phyloP scores from a whole-genome alignment of 2,113 vertebrate species.

The Pachyramphus minor region DNA sequence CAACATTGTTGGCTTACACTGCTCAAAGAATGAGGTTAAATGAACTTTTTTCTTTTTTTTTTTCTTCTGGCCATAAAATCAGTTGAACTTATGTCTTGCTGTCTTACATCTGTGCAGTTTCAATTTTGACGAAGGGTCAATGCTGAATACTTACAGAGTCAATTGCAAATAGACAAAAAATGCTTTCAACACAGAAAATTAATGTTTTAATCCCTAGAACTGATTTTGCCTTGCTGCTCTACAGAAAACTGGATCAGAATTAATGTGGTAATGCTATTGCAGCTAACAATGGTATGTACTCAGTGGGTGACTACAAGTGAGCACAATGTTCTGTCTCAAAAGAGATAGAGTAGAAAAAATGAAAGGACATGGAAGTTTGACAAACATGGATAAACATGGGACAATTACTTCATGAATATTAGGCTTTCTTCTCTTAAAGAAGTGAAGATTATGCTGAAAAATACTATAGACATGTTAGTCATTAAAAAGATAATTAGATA shows the following conservation, averaged over 20 bases:
- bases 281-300: background rate
- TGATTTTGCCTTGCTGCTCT: background rate
- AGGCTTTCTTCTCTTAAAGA: background rate
- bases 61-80: background rate
- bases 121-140: background rate
- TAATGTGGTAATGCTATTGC: background rate
- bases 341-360: background rate
- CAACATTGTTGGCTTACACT: background rate
- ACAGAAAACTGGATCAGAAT: background rate
- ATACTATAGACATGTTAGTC: background rate
- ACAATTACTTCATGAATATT: background rate
- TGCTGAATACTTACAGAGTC: accelerated
- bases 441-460: background rate
- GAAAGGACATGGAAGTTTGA: background rate
- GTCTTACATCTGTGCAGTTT: background rate
- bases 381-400: background rate
- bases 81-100: background rate
- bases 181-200: background rate
- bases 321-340: background rate
- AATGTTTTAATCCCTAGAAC: background rate
- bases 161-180: background rate
- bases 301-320: background rate
- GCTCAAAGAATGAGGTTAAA: background rate
- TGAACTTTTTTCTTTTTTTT: background rate
- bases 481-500: background rate